Base-by-base conservation (phyloP, 2,888 invertebrate genomes). In the Dioctria linearis region DNA sequence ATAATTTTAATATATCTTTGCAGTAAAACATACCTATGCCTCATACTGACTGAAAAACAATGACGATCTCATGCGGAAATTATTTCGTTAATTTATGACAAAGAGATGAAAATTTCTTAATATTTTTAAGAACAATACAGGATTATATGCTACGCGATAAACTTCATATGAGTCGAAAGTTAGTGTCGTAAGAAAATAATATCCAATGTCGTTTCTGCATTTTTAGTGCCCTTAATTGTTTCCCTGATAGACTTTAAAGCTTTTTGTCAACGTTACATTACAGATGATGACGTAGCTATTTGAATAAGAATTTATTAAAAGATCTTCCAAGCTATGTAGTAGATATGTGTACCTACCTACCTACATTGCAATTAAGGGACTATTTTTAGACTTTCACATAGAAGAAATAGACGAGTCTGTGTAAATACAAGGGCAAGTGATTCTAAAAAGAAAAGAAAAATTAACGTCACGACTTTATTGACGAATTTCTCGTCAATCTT, bases 261-360 rank as follows among this genome's bases (percentile, higher is more conserved):
- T 42, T 5, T 71, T 71, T 54, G 51, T 71, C 51, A 51, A 54
- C 54, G 54, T 9, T 8, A 54, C 71, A 71, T 71, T 71, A 71
- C 49, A 71, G 51, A 57, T 57, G 51, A 11, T 51, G 11, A 57
- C 25, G 5, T 57, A 8, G 5, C 4, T 1, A 13, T 57, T 57
- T 57, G 3, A 57, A 2, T 57, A 25, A 57, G 57, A 57, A 25
- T 57, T 57, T 57, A 57, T 57, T 25, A 25, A 57, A n/a, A 57
- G 51, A n/a, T 25, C 1, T 57, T 11, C 2, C 8, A 57, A 5
- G 57, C 5, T 25, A 4, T 57, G 2, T 51, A 6, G 37, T 9
- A 25, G 25, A 2, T 2, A 25, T 25, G 25, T 25, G 25, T 25
- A 25, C 25, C 1, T 25, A 25, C 25, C 1, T 25, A 25, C 25